Evolutionary conservation across 2,113 vertebrate genomes (phyloP), one percentile per base, ranked within the genome.

Genomic region (Butorides virescens): DNA sequence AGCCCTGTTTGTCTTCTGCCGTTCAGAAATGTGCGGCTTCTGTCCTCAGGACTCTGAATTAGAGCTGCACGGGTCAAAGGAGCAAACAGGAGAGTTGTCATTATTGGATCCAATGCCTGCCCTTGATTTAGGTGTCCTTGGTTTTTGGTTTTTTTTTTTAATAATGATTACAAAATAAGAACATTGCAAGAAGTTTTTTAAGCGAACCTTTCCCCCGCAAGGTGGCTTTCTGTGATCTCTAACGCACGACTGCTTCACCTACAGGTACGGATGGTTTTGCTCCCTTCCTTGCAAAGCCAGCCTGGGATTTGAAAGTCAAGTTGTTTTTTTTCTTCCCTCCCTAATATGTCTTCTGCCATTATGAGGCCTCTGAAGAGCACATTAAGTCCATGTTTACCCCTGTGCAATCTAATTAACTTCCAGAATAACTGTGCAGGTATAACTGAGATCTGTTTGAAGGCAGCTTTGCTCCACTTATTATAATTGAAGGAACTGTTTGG

Each of bases 401-500:
- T 95, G 67, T 95, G 91, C 81, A 95, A 91, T 95, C 84, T 86
- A 91, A 97, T 97, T 97, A 97, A 76, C 78, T 95, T 90, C 78
- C 96, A 92, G 86, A 92, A 87, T 89, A 93, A 89, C 84, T 90
- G 76, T 87, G 89, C 93, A 97, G 95, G 93, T 97, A 91, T 95
- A 97, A 95, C 91, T 61, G 91, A 96, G 95, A 95, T 92, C 93
- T 86, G 87, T 95, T 93, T 94, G 91, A 95, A 92, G 84, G 78
- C 95, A 93, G 52, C 47, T 89, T 87, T 92, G 53, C 78, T 95
- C 86, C 84, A 86, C 88, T 95, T 91, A 73, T 4, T 77, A 22
- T 95, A 95, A 96, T 87, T 88, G 93, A 90, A 95, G 53, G 44
- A 91, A 88, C 53, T 91, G 89, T 96, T 91, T 89, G 89, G 81